These are phyloP conservation scores for Callosobruchus maculatus DNA, from an alignment of 2,888 invertebrate species.

Conservation along the genomic window DNA sequence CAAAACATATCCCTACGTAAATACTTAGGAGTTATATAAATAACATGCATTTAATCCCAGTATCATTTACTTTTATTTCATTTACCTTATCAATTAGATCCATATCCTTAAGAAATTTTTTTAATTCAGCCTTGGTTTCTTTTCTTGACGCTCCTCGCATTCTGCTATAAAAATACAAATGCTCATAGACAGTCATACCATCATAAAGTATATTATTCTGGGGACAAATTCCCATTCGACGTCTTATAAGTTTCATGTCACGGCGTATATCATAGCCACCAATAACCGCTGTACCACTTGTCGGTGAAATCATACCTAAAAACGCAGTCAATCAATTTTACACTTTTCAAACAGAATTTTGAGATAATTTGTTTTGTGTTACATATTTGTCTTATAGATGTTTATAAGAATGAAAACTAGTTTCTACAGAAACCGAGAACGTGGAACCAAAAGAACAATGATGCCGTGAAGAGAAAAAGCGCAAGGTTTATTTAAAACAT, in stretches of 20 bases:
- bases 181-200: constrained; percentile 77
- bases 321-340: no score
- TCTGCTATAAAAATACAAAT: constrained; percentile 76
- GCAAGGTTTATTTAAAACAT: no score
- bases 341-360: no score
- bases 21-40: no score
- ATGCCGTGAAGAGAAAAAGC: no score
- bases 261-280: constrained; percentile 67
- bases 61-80: not conserved
- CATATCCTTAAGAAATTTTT: constrained; percentile 61
- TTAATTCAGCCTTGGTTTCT: constrained; percentile 59
- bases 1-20: no score
- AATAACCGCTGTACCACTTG: constrained; percentile 66
- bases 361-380: no score
- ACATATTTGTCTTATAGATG: no score
- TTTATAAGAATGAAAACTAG: no score
- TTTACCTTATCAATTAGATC: constrained; percentile 63
- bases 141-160: constrained; percentile 61
- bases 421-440: no score
- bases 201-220: constrained; percentile 84
- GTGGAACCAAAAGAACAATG: no score
- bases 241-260: constrained; percentile 61
- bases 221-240: constrained; percentile 76
- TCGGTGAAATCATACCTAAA: constrained; percentile 57
- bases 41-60: no score